phyloP scores from a whole-genome alignment of 2,888 invertebrate genomes.

The Smittia sp. region DNA sequence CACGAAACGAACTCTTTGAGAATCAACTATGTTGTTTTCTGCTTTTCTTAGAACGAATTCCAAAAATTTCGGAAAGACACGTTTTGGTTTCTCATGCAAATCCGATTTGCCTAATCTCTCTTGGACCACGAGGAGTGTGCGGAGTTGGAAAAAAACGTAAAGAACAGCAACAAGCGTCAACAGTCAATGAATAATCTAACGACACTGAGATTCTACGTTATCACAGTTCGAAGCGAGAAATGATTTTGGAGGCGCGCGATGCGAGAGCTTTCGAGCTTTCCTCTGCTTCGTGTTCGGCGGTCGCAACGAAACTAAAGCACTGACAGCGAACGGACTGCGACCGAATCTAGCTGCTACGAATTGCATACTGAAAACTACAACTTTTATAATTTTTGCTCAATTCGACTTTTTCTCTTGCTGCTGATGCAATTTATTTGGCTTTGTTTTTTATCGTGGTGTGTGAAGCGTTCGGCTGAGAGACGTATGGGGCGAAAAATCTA shows the following conservation, averaged over 20 bases:
- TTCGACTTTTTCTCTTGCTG: neutral
- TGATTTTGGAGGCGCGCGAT: no score
- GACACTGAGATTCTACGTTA: no score
- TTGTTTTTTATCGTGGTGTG: neutral
- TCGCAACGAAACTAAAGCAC: neutral
- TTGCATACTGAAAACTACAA: slow-evolving; percentile 16
- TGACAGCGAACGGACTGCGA: neutral
- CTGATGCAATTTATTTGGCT: slow-evolving; percentile 10
- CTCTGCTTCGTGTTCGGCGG: no score
- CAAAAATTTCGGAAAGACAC: neutral
- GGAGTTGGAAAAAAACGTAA: neutral
- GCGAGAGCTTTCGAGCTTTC: no score
- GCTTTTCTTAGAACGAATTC: neutral
- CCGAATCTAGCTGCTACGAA: neutral
- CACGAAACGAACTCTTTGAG: neutral
- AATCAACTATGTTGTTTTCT: neutral
- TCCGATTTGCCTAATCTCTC: neutral
- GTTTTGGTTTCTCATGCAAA: no score
- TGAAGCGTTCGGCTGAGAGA: neutral
- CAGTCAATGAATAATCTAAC: no score
- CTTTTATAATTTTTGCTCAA: slow-evolving; percentile 14
- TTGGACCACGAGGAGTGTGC: neutral
- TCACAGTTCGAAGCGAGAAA: no score
- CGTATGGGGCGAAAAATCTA: neutral
- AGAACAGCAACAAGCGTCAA: neutral